Evolutionary conservation across 2,888 invertebrate genomes (phyloP).

Genomic region (Herminia tarsipennalis): DNA sequence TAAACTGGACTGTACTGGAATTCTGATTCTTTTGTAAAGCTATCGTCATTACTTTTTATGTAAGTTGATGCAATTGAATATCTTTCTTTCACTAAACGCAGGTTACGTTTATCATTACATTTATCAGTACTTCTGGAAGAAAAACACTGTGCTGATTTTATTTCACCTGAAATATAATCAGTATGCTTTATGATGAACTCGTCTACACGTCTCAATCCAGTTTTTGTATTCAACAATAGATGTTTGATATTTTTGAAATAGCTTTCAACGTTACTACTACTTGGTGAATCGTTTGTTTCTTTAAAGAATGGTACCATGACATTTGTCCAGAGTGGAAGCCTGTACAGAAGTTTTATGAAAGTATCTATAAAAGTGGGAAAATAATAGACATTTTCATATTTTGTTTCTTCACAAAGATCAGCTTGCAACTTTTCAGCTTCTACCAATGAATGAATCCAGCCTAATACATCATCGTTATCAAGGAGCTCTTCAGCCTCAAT

Average conservation of each 20-base stretch:
- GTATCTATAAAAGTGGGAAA: conserved; percentile 4
- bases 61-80: too few relatives aligned
- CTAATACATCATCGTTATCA: background rate
- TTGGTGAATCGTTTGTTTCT: background rate
- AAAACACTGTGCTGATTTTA: conserved; percentile 11
- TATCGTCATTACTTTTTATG: too few relatives aligned
- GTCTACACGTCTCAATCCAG: conserved; percentile 13
- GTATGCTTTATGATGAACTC: conserved; percentile 11
- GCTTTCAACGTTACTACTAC: conserved; percentile 12
- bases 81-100: too few relatives aligned
- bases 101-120: too few relatives aligned
- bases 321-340: conserved; percentile 5
- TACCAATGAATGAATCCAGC: too few relatives aligned
- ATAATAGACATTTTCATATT: conserved; percentile 9
- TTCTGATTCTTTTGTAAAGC: too few relatives aligned
- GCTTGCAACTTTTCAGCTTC: conserved; percentile 9
- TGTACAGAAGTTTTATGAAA: background rate
- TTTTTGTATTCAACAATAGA: conserved; percentile 8
- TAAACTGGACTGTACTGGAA: too few relatives aligned
- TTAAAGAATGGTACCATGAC: background rate
- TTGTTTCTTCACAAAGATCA: conserved; percentile 15
- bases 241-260: conserved; percentile 15
- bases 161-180: conserved; percentile 13
- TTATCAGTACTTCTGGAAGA: too few relatives aligned
- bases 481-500: background rate